A percentile compares a stretch with the other conserved stretches of the same genome.
Conservation (phyloP, 2,888 invertebrate species). For the Eledona agricola region DNA sequence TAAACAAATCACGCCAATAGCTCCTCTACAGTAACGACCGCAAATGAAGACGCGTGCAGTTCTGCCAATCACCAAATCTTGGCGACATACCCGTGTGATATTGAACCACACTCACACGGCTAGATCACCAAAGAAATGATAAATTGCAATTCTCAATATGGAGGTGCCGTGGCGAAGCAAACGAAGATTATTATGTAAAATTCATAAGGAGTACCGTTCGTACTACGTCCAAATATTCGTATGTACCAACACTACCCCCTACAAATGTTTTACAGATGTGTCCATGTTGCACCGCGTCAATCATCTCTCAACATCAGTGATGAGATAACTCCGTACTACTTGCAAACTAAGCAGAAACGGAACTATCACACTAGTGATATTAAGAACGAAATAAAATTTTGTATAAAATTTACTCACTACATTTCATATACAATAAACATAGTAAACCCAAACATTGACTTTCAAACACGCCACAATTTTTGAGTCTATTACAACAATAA, state of each 20-base stretch:
- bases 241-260: constrained; percentile 36
- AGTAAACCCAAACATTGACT: constrained; percentile 40
- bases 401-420: constrained; percentile 26
- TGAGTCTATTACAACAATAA: constrained; percentile 39
- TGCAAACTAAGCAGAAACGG: constrained; percentile 45
- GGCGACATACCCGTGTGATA: constrained; percentile 56
- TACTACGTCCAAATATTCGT: constrained; percentile 37
- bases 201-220: constrained; percentile 41
- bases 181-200: constrained; percentile 19
- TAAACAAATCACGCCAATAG: constrained; percentile 59
- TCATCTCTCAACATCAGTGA: constrained; percentile 42
- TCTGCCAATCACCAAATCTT: constrained; percentile 40
- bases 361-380: constrained; percentile 51
- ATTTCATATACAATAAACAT: constrained; percentile 13
- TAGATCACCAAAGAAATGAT: constrained; percentile 62
- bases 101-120: constrained; percentile 57
- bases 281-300: neutral
- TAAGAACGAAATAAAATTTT: constrained; percentile 32
- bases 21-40: constrained; percentile 47
- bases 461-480: constrained; percentile 10
- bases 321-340: constrained; percentile 59
- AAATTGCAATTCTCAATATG: constrained; percentile 10
- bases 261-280: constrained; percentile 33
- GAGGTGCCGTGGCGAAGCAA: neutral
- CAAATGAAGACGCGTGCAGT: neutral